A percentile compares a stretch with the other conserved stretches of the same genome.
Conservation (phyloP, 2,113 vertebrate species). For the Seriola aureovittata region DNA sequence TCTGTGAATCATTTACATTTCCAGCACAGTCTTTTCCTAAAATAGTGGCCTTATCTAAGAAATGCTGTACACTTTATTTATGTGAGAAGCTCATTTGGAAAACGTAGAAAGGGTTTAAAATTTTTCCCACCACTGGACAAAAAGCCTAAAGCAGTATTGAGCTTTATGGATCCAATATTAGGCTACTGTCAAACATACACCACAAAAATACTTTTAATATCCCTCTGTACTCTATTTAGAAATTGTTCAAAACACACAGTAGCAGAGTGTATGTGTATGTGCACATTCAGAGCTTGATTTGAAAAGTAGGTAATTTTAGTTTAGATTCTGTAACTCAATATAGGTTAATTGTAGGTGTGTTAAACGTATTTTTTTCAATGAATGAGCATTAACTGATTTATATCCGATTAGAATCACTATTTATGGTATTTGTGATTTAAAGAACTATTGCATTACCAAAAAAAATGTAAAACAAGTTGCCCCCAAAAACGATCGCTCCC, state of each 20-base stretch:
- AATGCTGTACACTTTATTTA: slow-evolving; percentile 22
- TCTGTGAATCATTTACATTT: slow-evolving; percentile 68
- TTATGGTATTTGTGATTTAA: background rate
- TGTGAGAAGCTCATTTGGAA: slow-evolving; percentile 9
- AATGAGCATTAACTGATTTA: background rate
- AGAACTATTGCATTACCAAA: background rate
- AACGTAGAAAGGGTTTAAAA: background rate
- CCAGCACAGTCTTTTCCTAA: slow-evolving; percentile 1
- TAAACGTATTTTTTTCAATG: background rate
- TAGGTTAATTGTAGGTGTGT: background rate
- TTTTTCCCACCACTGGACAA: background rate
- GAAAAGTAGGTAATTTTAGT: background rate
- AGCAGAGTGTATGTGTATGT: too few relatives aligned
- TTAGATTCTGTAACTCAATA: background rate
- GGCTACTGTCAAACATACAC: background rate
- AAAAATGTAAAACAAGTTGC: background rate
- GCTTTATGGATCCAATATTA: background rate
- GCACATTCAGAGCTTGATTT: background rate
- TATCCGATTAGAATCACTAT: background rate
- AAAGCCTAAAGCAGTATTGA: slow-evolving; percentile 12
- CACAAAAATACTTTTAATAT: background rate
- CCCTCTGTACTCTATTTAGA: background rate
- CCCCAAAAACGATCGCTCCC: background rate
- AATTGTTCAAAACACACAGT: background rate
- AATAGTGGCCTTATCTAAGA: slow-evolving; percentile 12